phyloP scores from a whole-genome alignment of 2,113 vertebrate genomes.

The Cynopterus brachyotis region DNA sequence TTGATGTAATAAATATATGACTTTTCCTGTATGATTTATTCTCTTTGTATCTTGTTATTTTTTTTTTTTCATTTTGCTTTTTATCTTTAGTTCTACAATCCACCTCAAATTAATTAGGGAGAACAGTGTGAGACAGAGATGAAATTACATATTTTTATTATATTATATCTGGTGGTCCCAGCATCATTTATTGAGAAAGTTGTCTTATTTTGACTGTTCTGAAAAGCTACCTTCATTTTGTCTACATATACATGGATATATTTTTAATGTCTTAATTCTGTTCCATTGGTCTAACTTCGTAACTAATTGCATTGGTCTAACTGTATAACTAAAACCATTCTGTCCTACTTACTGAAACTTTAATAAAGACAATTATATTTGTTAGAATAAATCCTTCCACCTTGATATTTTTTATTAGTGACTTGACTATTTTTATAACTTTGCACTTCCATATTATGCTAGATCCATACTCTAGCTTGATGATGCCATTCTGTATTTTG shows the following conservation, averaged over 20 bases:
- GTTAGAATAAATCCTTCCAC: neutral
- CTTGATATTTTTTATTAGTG: neutral
- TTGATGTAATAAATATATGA: neutral
- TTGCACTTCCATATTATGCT: neutral
- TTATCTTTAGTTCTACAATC: neutral
- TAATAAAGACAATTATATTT: neutral
- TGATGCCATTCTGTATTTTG: neutral
- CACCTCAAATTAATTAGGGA: neutral
- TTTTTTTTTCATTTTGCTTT: neutral
- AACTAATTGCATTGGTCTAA: neutral
- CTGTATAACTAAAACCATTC: neutral
- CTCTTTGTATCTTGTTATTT: neutral
- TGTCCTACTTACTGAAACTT: neutral
- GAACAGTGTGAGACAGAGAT: neutral
- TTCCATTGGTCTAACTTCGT: neutral
- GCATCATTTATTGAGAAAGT: neutral
- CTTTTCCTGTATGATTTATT: neutral
- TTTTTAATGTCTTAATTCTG: neutral
- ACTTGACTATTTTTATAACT: neutral
- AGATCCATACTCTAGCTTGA: fast-evolving
- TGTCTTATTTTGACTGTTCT: neutral
- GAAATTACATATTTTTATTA: neutral
- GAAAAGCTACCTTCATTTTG: neutral
- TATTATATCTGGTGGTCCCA: neutral
- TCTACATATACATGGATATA: neutral